Percentiles rank a stretch among this genome's conserved stretches.
phyloP scores from a whole-genome alignment of 2,113 vertebrate genomes.

The Oreocharis arfaki region DNA sequence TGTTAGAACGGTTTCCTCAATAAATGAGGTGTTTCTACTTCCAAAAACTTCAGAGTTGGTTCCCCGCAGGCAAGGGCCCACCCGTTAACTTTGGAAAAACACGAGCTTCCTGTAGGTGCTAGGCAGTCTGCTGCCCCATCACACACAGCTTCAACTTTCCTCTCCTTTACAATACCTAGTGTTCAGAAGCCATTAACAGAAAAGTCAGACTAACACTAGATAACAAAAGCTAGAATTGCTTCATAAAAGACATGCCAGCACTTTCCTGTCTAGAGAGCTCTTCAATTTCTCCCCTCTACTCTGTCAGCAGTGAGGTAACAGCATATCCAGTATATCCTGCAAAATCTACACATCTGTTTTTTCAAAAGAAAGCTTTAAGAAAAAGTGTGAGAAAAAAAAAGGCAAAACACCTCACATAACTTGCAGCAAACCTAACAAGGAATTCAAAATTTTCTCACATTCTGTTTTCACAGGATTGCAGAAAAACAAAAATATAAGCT shows the following conservation, averaged over 20 bases:
- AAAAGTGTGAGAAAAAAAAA: accelerated
- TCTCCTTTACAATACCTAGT: not conserved
- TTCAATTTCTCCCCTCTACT: not conserved
- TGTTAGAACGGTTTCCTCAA: not conserved
- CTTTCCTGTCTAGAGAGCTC: not conserved
- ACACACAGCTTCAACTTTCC: not conserved
- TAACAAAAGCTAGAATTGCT: not conserved
- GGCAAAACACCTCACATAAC: not conserved
- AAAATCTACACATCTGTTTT: not conserved
- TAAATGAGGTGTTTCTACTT: not conserved
- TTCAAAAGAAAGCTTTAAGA: not conserved
- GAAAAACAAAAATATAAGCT: not conserved
- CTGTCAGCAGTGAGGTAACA: not conserved
- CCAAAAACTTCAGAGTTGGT: not conserved
- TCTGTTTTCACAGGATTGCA: not conserved
- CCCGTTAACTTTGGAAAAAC: not conserved
- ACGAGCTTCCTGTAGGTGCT: not conserved
- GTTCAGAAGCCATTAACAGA: not conserved
- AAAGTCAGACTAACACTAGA: not conserved
- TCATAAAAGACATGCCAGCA: not conserved
- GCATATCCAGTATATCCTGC: not conserved
- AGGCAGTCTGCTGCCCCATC: not conserved
- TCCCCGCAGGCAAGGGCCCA: not conserved
- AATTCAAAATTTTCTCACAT: not conserved
- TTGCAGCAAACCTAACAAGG: not conserved